Base-by-base conservation (phyloP, 1,140 invertebrate species). In the Drosophila rhopaloa region DNA sequence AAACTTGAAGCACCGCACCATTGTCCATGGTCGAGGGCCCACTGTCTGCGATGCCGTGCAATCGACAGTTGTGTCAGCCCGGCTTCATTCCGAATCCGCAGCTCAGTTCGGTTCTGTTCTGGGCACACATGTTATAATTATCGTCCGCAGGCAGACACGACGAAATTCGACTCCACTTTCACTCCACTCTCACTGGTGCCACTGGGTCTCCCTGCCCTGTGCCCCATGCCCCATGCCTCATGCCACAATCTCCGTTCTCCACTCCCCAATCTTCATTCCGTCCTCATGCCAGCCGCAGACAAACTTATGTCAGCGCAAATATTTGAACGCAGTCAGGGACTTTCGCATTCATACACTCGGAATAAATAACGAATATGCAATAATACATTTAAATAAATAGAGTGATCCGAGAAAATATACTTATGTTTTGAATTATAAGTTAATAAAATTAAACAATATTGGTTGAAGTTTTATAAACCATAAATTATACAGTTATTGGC, bases 241-340 rank as follows among this genome's bases (percentile, higher is more conserved):
- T 32, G 8, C 29, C 29, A 32, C 29, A 7, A 10, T 8, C 24
- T 13, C 27, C n/a, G 14, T 3, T 16, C 48, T 7, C 7, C 44
- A 38, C 11, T 10, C 60, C 63, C 60, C 67, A 67, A 44, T 44
- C 43, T 44, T 13, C 9, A 16, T 14, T n/a, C 29, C 29, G 29
- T 51, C 27, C 76, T 60, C 67, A 56, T 77, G 83, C 79, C 84
- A 88, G 84, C 76, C 83, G 65, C 83, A 88, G 83, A 89, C 84
- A 80, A 89, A 89, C 83, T 89, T 88, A 88, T 88, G 83, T 89
- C 84, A 88, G 76, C 59, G 83, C 83, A 88, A 88, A 88, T 89
- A 88, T 88, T 88, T 88, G 80, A 89, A 55, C 53, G 37, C 60
- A 67, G 77, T 80, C 61, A 35, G 68, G 37, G 44, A 61, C 75